phyloP scores from a whole-genome alignment of 2,888 invertebrate genomes.

The Pocota personata region DNA sequence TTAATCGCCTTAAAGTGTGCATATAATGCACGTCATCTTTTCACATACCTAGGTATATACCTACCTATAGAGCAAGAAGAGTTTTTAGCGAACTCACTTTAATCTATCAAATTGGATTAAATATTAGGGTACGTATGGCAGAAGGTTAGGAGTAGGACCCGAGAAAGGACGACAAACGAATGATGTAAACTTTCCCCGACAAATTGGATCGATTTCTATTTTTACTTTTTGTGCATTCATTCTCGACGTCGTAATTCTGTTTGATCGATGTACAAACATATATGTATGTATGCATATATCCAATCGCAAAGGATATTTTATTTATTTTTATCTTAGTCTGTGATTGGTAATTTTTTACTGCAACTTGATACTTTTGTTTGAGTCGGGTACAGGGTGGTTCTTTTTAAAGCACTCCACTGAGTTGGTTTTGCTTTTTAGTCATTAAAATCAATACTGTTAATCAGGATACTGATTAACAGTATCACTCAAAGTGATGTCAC shows the following conservation, averaged over 20 bases:
- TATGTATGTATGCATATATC: background rate
- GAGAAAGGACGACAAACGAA: background rate
- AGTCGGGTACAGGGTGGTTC: no score
- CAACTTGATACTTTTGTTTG: no score
- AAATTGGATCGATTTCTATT: constrained; percentile 60
- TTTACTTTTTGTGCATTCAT: constrained; percentile 62
- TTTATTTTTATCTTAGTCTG: constrained; percentile 5
- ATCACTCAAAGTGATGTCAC: no score
- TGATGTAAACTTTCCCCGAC: constrained; percentile 13
- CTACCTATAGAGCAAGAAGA: background rate
- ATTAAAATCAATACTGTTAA: no score
- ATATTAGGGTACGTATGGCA: constrained; percentile 24
- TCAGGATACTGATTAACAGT: no score
- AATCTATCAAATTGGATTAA: constrained; percentile 64
- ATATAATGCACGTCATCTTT: constrained; percentile 44
- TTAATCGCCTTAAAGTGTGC: constrained; percentile 48
- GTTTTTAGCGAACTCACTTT: constrained; percentile 46
- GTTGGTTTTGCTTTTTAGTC: no score
- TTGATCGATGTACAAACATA: constrained; percentile 26
- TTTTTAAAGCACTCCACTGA: no score
- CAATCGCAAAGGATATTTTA: background rate
- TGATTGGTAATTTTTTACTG: no score
- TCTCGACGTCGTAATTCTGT: constrained; percentile 24
- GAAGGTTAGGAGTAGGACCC: background rate
- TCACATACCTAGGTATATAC: background rate